Base-by-base conservation (phyloP, 2,888 invertebrate genomes). In the Campoletis raptor region DNA sequence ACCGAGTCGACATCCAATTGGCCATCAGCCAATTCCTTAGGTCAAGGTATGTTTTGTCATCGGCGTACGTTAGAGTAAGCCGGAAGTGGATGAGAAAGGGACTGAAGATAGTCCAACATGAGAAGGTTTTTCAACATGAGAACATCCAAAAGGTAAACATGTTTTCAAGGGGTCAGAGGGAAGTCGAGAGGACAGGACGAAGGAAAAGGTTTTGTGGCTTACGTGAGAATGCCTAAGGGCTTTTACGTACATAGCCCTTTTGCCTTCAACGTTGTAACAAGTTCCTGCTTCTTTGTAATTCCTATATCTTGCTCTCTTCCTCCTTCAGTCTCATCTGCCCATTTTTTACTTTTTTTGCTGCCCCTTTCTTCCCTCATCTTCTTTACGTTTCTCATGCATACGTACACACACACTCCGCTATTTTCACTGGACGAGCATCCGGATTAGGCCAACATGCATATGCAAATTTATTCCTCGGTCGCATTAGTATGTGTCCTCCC, bases 391-490 rank as follows among this genome's bases (percentile, higher is more conserved):
- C 30, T 8, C 48, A 12, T 8, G 18, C 70, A 36, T 3, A 48
- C 70, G 30, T 9, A 66, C 69, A 42, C 69, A 69, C 40, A 12
- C 69, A 69, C 69, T 1, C 77, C 40, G 61, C 45, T 64, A 54
- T 45, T 77, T 64, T 85, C 77, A 37, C 66, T 40, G 79, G 70
- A 74, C 88, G 88, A 89, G 88, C 90, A 90, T 91, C 88, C 92
- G 90, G 91, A 92, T 92, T 91, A 91, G 90, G 92, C 81, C 90
- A 90, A 92, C 93, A 93, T 93, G 90, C 93, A 93, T 94, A 94
- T 94, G 94, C 92, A 94, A 94, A 94, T 94, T 94, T 94, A 93
- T 94, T 93, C 94, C 86, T 87, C 89, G 88, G 88, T 86, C 90
- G 92, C 93, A 91, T 92, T 91, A 90, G 93, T 92, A 90, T 91